Evolutionary conservation across 2,797 vertebrate species (phyloP).

Genomic region (Florisuga fusca): DNA sequence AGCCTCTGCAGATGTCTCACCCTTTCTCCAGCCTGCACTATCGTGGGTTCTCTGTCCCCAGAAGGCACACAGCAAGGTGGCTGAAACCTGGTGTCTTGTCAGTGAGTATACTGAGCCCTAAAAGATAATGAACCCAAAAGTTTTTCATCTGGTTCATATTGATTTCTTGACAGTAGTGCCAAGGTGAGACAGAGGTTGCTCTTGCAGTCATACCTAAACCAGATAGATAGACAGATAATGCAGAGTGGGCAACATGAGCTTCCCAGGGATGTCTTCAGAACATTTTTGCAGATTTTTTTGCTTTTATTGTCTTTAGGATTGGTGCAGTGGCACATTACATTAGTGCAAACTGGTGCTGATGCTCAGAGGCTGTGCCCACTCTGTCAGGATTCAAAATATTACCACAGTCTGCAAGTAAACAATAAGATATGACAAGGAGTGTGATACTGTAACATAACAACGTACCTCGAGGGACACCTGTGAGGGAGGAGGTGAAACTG

Average conservation of each 20-base stretch:
- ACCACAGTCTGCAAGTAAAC: constrained; percentile 18
- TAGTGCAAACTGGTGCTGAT: constrained; percentile 64
- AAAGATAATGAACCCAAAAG: background rate
- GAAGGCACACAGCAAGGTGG: background rate
- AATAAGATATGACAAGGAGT: constrained; percentile 29
- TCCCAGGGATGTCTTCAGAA: background rate
- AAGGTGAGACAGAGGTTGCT: background rate
- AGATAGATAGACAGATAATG: background rate
- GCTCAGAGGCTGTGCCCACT: constrained; percentile 7
- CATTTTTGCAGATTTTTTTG: background rate
- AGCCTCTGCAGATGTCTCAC: accelerated
- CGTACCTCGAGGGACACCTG: constrained; percentile 42
- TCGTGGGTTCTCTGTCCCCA: accelerated
- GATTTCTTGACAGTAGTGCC: accelerated
- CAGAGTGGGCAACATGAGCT: background rate
- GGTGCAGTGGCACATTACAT: constrained; percentile 58
- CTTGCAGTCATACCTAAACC: background rate
- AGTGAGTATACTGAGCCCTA: background rate
- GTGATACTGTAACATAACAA: constrained; percentile 46
- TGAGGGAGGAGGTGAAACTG: constrained; percentile 56
- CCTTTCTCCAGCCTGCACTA: background rate
- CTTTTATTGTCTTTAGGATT: constrained; percentile 54
- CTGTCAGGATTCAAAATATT: constrained; percentile 56
- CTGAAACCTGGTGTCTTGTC: background rate
- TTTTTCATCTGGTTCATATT: background rate